Percentiles rank a stretch among this genome's conserved stretches.
Evolutionary conservation across 2,113 vertebrate genomes (phyloP).

Genomic region (Ctenodactylus gundi): DNA sequence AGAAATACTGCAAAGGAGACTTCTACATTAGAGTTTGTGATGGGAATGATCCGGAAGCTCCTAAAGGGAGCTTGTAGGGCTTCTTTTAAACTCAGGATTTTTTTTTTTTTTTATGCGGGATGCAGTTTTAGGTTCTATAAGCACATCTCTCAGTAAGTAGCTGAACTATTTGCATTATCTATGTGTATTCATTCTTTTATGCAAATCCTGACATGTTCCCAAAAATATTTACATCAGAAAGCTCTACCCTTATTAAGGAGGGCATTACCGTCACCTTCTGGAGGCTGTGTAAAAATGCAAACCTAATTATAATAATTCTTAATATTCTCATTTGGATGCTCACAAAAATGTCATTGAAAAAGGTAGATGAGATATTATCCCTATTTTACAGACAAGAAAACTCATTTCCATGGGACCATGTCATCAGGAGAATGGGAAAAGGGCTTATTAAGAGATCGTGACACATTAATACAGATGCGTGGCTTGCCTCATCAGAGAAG

Average conservation of each 20-base stretch:
- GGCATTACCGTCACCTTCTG: background rate
- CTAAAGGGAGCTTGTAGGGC: background rate
- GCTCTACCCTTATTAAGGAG: background rate
- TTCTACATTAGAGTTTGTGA: background rate
- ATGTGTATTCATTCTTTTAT: background rate
- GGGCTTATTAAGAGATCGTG: background rate
- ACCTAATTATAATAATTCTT: background rate
- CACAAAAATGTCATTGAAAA: background rate
- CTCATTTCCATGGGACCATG: background rate
- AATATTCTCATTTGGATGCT: background rate
- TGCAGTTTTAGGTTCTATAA: background rate
- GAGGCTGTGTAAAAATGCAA: background rate
- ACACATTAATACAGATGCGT: background rate
- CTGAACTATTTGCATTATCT: background rate
- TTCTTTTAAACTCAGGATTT: background rate
- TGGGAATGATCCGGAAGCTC: background rate
- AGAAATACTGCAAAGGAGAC: background rate
- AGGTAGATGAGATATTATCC: background rate
- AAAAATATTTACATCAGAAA: background rate
- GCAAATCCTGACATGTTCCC: background rate
- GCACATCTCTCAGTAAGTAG: background rate
- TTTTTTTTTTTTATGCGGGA: no score
- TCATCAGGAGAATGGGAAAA: background rate
- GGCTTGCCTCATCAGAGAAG: background rate
- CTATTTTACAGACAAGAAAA: background rate